Conservation (phyloP, 2,113 vertebrate genomes). For the Otus sunia region DNA sequence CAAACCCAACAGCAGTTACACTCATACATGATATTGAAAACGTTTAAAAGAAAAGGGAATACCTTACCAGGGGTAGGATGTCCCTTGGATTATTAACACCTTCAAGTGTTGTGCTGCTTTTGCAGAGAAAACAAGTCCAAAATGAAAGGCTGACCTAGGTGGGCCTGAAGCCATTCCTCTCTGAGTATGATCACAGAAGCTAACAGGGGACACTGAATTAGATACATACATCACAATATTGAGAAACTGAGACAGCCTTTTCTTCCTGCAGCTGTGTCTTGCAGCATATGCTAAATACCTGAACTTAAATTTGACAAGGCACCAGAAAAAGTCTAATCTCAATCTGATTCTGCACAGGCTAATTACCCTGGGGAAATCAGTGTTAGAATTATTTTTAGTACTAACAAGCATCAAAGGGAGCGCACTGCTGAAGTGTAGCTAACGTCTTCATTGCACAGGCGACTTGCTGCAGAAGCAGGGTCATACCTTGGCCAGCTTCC, state of each 20-base stretch:
- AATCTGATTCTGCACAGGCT: not conserved
- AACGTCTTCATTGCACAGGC: not conserved
- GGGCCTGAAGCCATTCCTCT: not conserved
- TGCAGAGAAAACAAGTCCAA: not conserved
- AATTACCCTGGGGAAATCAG: constrained; percentile 54
- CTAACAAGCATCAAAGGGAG: constrained; percentile 4
- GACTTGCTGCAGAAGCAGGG: not conserved
- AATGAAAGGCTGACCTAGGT: not conserved
- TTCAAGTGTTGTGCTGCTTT: not conserved
- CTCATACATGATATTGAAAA: not conserved
- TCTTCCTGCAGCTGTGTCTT: not conserved
- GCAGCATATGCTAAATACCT: not conserved
- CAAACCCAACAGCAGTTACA: not conserved
- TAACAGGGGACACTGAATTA: not conserved
- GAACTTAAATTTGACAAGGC: not conserved
- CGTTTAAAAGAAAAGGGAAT: not conserved
- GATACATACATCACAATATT: rapidly evolving
- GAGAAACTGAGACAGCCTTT: not conserved
- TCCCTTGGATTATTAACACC: not conserved
- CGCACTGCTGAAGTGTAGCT: not conserved
- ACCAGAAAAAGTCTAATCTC: constrained; percentile 9
- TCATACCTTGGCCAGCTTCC: not conserved
- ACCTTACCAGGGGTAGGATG: not conserved
- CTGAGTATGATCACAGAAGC: not conserved
- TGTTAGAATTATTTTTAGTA: constrained; percentile 8